phyloP scores from a whole-genome alignment of 2,797 vertebrate genomes.

The Nasua narica region DNA sequence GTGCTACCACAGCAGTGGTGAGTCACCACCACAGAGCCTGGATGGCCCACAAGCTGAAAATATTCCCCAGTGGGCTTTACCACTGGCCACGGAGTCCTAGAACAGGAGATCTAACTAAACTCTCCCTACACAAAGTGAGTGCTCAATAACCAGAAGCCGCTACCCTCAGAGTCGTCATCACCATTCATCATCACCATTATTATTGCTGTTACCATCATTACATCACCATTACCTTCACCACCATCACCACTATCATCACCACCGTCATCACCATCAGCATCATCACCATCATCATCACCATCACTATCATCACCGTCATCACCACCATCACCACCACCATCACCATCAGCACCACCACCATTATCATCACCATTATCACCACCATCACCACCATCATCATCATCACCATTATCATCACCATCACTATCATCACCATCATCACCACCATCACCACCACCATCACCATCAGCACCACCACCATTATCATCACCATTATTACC shows the following conservation, averaged over 20 bases:
- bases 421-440: accelerated
- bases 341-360: not conserved
- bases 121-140: not conserved
- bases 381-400: accelerated
- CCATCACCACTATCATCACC: not conserved
- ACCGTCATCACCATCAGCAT: accelerated
- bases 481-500: not conserved
- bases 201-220: accelerated
- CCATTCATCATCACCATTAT: not conserved
- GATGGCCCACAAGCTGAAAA: not conserved
- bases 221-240: not conserved
- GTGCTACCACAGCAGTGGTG: accelerated
- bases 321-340: accelerated
- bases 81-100: not conserved
- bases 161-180: not conserved
- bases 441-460: accelerated
- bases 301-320: accelerated
- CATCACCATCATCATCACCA: accelerated
- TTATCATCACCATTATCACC: accelerated
- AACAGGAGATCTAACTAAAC: not conserved
- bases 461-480: accelerated
- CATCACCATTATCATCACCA: accelerated
- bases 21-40: not conserved
- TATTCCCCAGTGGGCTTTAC: not conserved
- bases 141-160: not conserved